Base-by-base conservation (phyloP, 2,888 invertebrate genomes). In the Lasioglossum pauxillum region DNA sequence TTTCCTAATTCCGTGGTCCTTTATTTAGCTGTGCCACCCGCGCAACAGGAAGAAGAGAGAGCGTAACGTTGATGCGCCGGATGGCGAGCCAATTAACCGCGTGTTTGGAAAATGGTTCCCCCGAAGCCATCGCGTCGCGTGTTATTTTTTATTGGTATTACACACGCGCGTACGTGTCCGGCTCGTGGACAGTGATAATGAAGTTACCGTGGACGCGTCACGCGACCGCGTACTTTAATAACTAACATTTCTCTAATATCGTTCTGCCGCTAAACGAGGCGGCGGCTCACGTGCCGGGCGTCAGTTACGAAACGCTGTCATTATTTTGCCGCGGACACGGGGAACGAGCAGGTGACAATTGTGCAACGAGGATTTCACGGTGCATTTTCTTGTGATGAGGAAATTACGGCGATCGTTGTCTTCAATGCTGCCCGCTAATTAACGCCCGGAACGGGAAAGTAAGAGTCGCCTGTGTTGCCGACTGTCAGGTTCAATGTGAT, bases 1-100 rank as follows among this genome's bases (percentile, higher is more conserved):
- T 80, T 88, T 85, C 83, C 89, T 90, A 90, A 90, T 90, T 88
- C 84, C 78, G 73, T 67, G 74, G 79, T 71, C 83, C 87, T 86
- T 87, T 89, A 88, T 89, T 88, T 88, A 87, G 84, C 86, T 27
- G 4, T 53, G 27, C 75, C 84, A 80, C 74, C 87, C 87, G 78
- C 35, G 82, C 73, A 79, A 74, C 84, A 72, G 84, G 83, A 75
- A 81, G 46, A 23, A 75, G 57, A 80, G 67, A 78, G 67, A 78
- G 60, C 27, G 71, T n/a, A 46, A 67, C 75, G 72, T 76, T 83
- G 80, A 78, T 72, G 67, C n/a, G 41, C 72, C 82, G 77, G 78
- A 78, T 75, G 82, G 75, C 64, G 76, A 38, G 80, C 82, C 31
- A 86, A 89, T 89, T 89, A 90, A 86, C 83, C 72, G 75, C 67